phyloP scores from a whole-genome alignment of 2,888 invertebrate genomes.

The Ectemnius cavifrons region DNA sequence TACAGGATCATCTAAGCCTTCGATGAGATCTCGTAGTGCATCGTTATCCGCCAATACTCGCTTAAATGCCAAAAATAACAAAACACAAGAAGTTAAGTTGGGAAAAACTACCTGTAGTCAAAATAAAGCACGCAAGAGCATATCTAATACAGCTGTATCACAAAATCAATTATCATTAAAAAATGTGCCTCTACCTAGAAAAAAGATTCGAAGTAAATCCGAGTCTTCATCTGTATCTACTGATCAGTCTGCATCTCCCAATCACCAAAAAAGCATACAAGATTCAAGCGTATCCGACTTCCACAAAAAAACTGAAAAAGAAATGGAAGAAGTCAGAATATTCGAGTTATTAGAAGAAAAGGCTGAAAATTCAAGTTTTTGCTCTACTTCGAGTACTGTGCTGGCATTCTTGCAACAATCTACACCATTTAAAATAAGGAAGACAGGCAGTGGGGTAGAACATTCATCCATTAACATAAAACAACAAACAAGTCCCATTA shows the following conservation, averaged over 20 bases:
- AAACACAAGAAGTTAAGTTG: slow-evolving; percentile 32
- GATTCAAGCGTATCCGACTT: slow-evolving; percentile 67
- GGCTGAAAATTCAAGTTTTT: slow-evolving; percentile 85
- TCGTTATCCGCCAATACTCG: slow-evolving; percentile 50
- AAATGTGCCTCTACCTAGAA: slow-evolving; percentile 62
- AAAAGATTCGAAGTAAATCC: slow-evolving; percentile 56
- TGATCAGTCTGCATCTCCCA: slow-evolving; percentile 10
- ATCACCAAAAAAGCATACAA: slow-evolving; percentile 32
- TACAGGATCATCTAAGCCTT: slow-evolving; percentile 76
- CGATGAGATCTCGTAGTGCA: slow-evolving; percentile 46
- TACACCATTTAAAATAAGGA: slow-evolving; percentile 67
- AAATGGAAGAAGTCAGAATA: slow-evolving; percentile 84
- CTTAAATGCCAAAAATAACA: slow-evolving; percentile 36
- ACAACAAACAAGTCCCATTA: slow-evolving; percentile 21
- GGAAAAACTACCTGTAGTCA: slow-evolving; percentile 3
- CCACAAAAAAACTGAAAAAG: slow-evolving; percentile 76
- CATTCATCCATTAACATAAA: neutral
- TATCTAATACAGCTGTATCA: slow-evolving; percentile 30
- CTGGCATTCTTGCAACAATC: slow-evolving; percentile 79
- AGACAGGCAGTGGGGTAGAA: neutral
- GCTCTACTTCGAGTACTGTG: slow-evolving; percentile 84
- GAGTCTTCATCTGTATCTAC: slow-evolving; percentile 35
- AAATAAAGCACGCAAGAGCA: slow-evolving; percentile 46
- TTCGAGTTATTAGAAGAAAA: slow-evolving; percentile 89
- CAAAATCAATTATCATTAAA: slow-evolving; percentile 63